These are phyloP conservation scores for Drosophila neocordata DNA, from an alignment of 1,140 invertebrate species.

Conservation along the genomic window DNA sequence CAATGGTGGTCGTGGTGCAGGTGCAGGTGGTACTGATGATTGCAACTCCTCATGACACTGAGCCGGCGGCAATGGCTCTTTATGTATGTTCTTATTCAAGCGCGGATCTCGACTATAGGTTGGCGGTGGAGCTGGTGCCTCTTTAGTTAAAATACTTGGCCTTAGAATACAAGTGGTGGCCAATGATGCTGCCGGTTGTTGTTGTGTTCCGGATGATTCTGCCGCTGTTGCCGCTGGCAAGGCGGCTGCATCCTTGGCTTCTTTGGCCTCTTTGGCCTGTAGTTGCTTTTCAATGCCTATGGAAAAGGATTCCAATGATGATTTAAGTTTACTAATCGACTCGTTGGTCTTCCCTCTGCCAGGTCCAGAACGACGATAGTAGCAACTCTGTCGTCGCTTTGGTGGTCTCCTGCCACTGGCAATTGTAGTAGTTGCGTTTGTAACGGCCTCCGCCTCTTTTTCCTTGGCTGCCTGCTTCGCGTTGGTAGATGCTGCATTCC, in stretches of 20 bases:
- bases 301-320: conserved; percentile 75
- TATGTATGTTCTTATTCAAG: conserved; percentile 79
- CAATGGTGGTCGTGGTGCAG: not conserved
- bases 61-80: conserved; percentile 34
- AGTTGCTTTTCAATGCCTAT: conserved; percentile 78
- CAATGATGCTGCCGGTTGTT: not conserved
- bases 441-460: conserved; percentile 4
- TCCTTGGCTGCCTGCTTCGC: conserved; percentile 34
- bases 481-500: conserved; percentile 47
- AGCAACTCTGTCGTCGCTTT: conserved; percentile 65
- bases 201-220: not conserved
- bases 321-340: conserved; percentile 72
- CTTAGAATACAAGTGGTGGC: conserved; percentile 40
- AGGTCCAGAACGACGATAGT: conserved; percentile 55
- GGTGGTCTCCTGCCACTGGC: conserved; percentile 41
- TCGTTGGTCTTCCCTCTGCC: conserved; percentile 34
- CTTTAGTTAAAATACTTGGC: conserved; percentile 56
- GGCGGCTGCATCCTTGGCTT: conserved; percentile 49
- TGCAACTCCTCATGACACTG: not conserved
- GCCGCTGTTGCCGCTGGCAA: not conserved
- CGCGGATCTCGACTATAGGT: conserved; percentile 77
- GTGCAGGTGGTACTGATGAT: not conserved
- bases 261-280: conserved; percentile 57
- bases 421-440: not conserved
- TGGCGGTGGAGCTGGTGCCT: conserved; percentile 30